Conservation (phyloP, 1,140 invertebrate genomes). For the Drosophila watanabei region DNA sequence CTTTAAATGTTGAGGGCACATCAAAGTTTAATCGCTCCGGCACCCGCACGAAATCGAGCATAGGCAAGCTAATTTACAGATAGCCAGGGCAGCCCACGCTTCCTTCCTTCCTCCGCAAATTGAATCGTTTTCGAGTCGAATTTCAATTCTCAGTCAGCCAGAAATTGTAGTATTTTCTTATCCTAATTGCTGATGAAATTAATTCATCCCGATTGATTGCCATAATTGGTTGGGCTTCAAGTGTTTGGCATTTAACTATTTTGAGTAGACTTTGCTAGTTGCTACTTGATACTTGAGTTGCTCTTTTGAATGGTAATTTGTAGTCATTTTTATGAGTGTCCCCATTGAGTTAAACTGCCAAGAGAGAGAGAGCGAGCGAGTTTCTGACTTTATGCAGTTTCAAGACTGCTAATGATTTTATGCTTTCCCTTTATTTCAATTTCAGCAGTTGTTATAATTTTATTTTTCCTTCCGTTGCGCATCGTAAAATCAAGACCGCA, state of each 20-base stretch:
- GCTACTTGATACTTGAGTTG: background rate
- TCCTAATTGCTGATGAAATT: slow-evolving; percentile 37
- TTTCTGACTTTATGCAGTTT: slow-evolving; percentile 15
- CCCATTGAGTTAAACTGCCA: slow-evolving; percentile 10
- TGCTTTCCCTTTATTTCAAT: slow-evolving; percentile 56
- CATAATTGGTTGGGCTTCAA: slow-evolving; percentile 14
- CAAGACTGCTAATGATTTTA: slow-evolving; percentile 67
- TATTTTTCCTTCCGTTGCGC: slow-evolving; percentile 48
- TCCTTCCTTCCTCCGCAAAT: background rate
- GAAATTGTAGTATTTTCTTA: slow-evolving; percentile 38
- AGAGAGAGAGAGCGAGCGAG: background rate
- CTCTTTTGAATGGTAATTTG: slow-evolving; percentile 1
- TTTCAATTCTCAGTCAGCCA: slow-evolving; percentile 7
- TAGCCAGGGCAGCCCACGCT: background rate
- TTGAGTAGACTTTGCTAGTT: background rate
- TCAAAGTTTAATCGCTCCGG: slow-evolving; percentile 68
- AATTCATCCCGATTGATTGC: slow-evolving; percentile 37
- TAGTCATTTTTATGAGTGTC: background rate
- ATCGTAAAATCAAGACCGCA: slow-evolving; percentile 57
- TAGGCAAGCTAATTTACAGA: slow-evolving; percentile 57
- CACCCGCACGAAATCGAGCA: slow-evolving; percentile 64
- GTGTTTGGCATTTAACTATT: slow-evolving; percentile 4
- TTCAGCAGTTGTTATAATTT: slow-evolving; percentile 66
- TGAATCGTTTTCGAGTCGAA: slow-evolving; percentile 21
- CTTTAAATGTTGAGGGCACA: slow-evolving; percentile 68